phyloP scores from a whole-genome alignment of 2,113 vertebrate species.

The Microcebus tavaratra region DNA sequence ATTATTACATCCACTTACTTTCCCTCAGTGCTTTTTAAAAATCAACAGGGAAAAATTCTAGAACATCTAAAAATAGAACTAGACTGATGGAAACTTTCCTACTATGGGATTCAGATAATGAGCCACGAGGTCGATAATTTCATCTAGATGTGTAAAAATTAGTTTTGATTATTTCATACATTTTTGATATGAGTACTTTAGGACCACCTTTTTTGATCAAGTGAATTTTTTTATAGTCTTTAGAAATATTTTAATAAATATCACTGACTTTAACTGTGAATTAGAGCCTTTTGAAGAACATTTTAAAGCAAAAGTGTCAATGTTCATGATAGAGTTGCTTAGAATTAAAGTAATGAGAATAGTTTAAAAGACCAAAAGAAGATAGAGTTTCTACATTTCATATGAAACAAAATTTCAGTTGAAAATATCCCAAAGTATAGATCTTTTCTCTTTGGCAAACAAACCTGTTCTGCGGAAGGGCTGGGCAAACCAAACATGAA shows the following conservation, averaged over 20 bases:
- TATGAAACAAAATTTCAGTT: neutral
- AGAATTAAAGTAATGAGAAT: neutral
- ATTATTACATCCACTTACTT: neutral
- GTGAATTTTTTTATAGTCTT: neutral
- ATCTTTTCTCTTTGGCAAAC: slow-evolving; percentile 30
- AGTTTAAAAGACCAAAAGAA: slow-evolving; percentile 10
- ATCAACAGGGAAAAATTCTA: neutral
- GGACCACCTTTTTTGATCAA: neutral
- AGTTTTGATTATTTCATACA: neutral
- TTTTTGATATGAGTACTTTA: slow-evolving; percentile 2
- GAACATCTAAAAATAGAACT: neutral
- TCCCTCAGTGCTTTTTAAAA: neutral
- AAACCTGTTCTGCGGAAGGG: neutral
- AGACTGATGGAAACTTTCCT: neutral
- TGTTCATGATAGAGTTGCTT: slow-evolving; percentile 18
- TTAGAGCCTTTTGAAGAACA: neutral
- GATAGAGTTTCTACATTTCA: neutral
- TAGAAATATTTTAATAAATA: slow-evolving; percentile 28
- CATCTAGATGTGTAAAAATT: neutral
- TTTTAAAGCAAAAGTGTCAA: neutral
- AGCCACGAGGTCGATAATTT: neutral
- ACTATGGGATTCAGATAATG: neutral
- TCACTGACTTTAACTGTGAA: slow-evolving; percentile 1
- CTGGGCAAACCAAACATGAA: slow-evolving; percentile 54
- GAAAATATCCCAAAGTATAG: slow-evolving; percentile 20